phyloP scores from a whole-genome alignment of 2,888 invertebrate species.

The Tenthredo livida region DNA sequence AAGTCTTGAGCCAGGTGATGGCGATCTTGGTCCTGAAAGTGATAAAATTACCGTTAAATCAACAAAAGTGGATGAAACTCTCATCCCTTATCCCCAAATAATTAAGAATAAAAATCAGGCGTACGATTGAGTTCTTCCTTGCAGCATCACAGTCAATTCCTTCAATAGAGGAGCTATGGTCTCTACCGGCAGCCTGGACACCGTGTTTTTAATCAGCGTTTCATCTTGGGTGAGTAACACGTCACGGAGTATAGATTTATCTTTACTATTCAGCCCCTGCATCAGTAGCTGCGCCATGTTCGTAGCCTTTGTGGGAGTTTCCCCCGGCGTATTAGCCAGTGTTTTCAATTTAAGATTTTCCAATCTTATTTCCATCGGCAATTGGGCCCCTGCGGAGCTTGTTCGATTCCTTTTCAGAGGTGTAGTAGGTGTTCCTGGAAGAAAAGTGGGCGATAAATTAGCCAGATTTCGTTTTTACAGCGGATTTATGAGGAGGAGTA shows the following conservation, averaged over 20 bases:
- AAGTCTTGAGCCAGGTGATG: constrained; percentile 81
- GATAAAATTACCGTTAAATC: constrained; percentile 3
- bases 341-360: constrained; percentile 88
- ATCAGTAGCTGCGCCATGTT: constrained; percentile 90
- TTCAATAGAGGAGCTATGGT: constrained; percentile 86
- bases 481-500: no score
- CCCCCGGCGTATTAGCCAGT: constrained; percentile 74
- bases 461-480: no score
- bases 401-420: constrained; percentile 74
- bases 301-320: constrained; percentile 80
- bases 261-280: constrained; percentile 93
- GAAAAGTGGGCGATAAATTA: not conserved
- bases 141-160: constrained; percentile 85
- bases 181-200: constrained; percentile 87
- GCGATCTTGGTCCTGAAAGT: constrained; percentile 80
- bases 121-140: constrained; percentile 85
- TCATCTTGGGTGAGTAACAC: constrained; percentile 86
- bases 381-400: constrained; percentile 79
- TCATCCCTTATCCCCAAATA: constrained; percentile 41
- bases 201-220: constrained; percentile 86
- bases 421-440: constrained; percentile 61
- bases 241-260: constrained; percentile 85
- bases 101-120: not conserved
- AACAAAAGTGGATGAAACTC: not conserved
- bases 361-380: constrained; percentile 91